A percentile compares a stretch with the other conserved stretches of the same genome.
phyloP scores from a whole-genome alignment of 2,888 invertebrate species.

The Lasioglossum malachurum region DNA sequence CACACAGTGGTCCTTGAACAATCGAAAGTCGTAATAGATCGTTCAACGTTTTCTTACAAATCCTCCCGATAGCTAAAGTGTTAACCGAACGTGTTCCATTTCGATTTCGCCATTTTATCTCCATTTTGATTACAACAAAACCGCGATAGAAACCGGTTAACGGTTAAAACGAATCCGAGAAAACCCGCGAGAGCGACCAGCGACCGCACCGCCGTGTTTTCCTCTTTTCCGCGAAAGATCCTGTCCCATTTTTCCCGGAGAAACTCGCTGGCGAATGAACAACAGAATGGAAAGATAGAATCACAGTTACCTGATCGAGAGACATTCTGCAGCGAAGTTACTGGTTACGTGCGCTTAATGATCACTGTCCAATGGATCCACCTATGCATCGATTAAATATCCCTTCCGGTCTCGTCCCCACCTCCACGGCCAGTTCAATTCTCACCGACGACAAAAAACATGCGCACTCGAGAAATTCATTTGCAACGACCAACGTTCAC shows the following conservation, averaged over 20 bases:
- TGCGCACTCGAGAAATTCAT: neutral
- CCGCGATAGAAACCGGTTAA: neutral
- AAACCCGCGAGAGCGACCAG: neutral
- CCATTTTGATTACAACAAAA: neutral
- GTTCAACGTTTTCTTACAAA: neutral
- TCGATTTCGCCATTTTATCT: neutral
- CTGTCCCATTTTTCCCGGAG: neutral
- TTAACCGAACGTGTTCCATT: too few species aligned
- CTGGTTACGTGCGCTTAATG: conserved; percentile 14
- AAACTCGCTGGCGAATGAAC: neutral
- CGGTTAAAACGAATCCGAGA: neutral
- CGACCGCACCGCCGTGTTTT: neutral
- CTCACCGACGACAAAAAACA: neutral
- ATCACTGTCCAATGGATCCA: conserved; percentile 22
- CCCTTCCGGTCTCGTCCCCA: neutral
- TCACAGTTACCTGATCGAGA: conserved; percentile 85
- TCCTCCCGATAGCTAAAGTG: too few species aligned
- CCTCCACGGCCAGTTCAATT: neutral
- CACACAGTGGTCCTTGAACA: neutral
- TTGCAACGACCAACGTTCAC: neutral
- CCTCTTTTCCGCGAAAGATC: neutral
- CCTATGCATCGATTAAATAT: conserved; percentile 35
- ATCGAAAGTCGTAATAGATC: neutral
- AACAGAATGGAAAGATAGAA: neutral
- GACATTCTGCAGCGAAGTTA: conserved; percentile 83